Percentiles rank a stretch among this genome's conserved stretches.
Conservation (phyloP, 2,113 vertebrate species). For the Paramormyrops kingsleyae region DNA sequence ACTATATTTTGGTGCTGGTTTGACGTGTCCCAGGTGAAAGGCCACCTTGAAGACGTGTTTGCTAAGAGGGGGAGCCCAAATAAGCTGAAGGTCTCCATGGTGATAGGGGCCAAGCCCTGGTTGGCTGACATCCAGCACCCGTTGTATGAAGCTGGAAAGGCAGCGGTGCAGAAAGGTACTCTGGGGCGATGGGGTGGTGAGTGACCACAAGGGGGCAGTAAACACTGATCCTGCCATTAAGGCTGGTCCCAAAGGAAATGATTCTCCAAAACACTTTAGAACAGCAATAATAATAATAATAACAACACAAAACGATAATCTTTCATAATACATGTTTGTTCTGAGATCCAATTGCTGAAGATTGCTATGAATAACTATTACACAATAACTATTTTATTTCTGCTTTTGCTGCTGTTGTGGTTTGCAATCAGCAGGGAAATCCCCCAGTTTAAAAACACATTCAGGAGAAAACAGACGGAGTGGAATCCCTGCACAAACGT, state of each 20-base stretch:
- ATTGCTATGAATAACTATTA: neutral
- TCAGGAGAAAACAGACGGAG: neutral
- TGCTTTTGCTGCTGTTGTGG: neutral
- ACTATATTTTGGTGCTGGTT: neutral
- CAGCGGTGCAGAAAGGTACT: conserved; percentile 72
- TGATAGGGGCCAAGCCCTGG: conserved; percentile 72
- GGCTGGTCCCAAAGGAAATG: neutral
- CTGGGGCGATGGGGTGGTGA: neutral
- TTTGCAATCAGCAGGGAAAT: neutral
- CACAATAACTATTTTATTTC: neutral
- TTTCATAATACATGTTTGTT: neutral
- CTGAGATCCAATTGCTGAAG: neutral
- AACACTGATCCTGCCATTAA: neutral
- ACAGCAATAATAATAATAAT: too few species aligned
- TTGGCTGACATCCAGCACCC: conserved; percentile 54
- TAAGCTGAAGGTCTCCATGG: conserved; percentile 69
- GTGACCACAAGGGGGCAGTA: neutral
- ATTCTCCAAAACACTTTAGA: too few species aligned
- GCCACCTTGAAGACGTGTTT: conserved; percentile 71
- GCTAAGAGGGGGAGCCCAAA: conserved; percentile 77
- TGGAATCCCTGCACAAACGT: neutral
- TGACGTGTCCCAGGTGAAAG: conserved; percentile 52
- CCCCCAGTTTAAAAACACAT: neutral
- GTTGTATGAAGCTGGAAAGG: conserved; percentile 72
- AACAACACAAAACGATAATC: neutral